Percentiles rank a stretch among this genome's conserved stretches.
phyloP scores from a whole-genome alignment of 2,797 vertebrate species.

The Neosilurus mollespiculum region DNA sequence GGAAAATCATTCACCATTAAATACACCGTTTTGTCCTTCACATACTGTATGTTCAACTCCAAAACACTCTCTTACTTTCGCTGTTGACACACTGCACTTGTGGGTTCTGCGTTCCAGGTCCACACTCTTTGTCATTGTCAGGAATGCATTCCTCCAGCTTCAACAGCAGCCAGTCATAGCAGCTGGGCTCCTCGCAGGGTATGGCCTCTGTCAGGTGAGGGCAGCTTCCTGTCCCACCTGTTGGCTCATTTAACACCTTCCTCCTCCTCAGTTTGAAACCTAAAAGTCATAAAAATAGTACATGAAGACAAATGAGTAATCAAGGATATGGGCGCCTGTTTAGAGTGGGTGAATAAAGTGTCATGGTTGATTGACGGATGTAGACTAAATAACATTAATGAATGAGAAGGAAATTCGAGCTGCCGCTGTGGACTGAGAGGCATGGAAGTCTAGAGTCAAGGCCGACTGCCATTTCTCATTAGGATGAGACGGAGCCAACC shows the following conservation, averaged over 20 bases:
- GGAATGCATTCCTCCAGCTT: constrained; percentile 86
- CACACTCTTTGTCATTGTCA: constrained; percentile 86
- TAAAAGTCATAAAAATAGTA: constrained; percentile 56
- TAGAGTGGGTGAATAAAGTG: not conserved
- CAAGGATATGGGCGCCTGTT: not conserved
- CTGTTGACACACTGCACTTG: constrained; percentile 87
- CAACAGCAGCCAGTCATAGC: constrained; percentile 88
- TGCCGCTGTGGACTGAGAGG: too few relatives aligned
- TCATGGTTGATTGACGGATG: not conserved
- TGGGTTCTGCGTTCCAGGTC: constrained; percentile 88
- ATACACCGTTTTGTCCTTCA: not conserved
- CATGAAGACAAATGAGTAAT: constrained; percentile 26
- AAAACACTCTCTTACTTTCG: constrained; percentile 77
- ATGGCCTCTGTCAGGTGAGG: constrained; percentile 92
- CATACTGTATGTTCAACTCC: not conserved
- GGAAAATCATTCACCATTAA: not conserved
- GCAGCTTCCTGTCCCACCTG: constrained; percentile 84
- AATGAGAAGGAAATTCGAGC: too few relatives aligned
- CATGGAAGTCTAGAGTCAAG: too few relatives aligned
- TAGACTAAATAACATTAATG: too few relatives aligned
- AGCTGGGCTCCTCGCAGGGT: constrained; percentile 93
- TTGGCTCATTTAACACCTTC: constrained; percentile 83
- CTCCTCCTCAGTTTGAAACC: constrained; percentile 95
- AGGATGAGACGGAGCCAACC: too few relatives aligned
- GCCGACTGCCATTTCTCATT: too few relatives aligned